Base-by-base conservation (phyloP, 2,888 invertebrate genomes). In the Meta bourneti region DNA sequence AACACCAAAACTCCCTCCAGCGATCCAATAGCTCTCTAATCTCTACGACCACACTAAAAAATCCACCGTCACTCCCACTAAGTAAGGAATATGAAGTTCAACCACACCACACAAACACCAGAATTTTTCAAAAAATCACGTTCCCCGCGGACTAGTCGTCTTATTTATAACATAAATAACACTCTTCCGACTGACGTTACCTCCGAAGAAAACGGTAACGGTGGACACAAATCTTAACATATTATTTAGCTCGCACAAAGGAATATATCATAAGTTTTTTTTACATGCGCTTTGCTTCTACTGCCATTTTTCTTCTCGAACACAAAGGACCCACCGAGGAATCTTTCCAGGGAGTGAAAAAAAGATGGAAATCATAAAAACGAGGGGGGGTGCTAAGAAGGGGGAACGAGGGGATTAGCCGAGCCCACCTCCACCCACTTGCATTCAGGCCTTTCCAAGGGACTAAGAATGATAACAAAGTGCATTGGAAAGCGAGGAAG, bases 141-240 rank as follows among this genome's bases (percentile, higher is more conserved):
- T 61, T 61, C 61, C 61, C 61, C 5, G 13, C 61, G 11, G 9
- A 61, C 61, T 13, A 16, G 11, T 16, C 61, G 16, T 61, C 78
- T 52, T 78, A 78, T 78, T 84, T 61, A 61, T 75, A 52, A 61
- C 61, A 9, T 61, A 61, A 61, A 9, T 61, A 61, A 9, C 61
- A 16, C 20, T 75, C 48, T 61, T 1, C 71, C 54, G 70, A 34
- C 34, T 34, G 34, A 34, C 34, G 34, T 34, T 34, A 34, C 34
- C 34, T 34, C 34, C 34, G 34, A 34, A 34, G 34, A 34, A 34
- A 34, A 34, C 34, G 54, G 54, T 8, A 16, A 34, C 16, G 75
- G 48, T 34, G 75, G 49, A 8, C 85, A 51, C 85, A 78, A 86
- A 86, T 86, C 85, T 77, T 86, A 78, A 86, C 85, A 69, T 77